Base-by-base conservation (phyloP, 2,888 invertebrate species). In the Melangyna quadrimaculata region DNA sequence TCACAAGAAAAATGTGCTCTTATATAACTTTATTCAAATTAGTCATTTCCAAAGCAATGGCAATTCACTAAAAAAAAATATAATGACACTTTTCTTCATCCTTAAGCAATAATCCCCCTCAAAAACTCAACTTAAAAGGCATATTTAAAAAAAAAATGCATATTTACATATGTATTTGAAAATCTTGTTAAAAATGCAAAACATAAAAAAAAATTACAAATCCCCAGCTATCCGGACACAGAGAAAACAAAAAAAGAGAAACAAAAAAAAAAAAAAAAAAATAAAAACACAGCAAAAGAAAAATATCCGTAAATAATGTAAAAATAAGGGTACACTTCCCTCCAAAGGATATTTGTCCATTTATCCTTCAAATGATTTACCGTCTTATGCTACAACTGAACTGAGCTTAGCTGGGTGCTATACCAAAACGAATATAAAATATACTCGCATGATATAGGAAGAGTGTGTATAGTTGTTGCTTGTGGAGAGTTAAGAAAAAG, bases 301-400 rank as follows among this genome's bases (percentile, higher is more conserved):
- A 61, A 24, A 67, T 71, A 61, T 75, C 17, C 71, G 59, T 81
- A 78, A 82, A 82, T 78, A 82, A 78, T 78, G 78, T 78, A 82
- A 78, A 78, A 82, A 78, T 78, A 78, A 74, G 79, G 61, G 65
- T 71, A 79, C 75, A 79, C 75, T 67, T 74, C 74, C 79, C 59
- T 55, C 70, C n/a, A 79, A 79, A 80, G 74, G 79, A 84, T 84
- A 84, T 84, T 84, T 84, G 79, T 75, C 84, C 84, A 84, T 84
- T 79, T 84, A 84, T 84, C 79, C 84, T 84, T 84, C 71, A 75
- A 79, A 80, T 84, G 79, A 84, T 84, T 84, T 75, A 84, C 84
- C 67, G 75, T 51, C 70, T 69, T 29, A 70, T 70, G 24, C 63
- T 37, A 35, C 70, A 12, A 29, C 70, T 80, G 55, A 43, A 55